These are phyloP conservation scores for Uloborus plumipes DNA, from an alignment of 2,888 invertebrate species.

Conservation along the genomic window DNA sequence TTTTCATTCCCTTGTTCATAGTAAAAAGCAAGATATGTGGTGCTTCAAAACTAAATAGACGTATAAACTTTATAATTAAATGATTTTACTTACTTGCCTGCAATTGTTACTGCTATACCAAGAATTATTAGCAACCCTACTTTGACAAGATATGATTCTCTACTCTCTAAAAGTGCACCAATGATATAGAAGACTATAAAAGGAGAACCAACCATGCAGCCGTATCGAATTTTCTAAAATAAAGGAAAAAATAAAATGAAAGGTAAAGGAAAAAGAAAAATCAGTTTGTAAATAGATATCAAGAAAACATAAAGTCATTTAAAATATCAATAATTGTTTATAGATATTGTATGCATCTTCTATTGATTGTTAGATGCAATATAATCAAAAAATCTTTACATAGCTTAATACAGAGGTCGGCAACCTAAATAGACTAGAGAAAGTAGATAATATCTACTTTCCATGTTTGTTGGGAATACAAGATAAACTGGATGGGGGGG, in stretches of 20 bases:
- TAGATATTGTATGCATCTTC: too few species aligned
- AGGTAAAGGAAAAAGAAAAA: background rate
- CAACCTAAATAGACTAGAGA: too few species aligned
- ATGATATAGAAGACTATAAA: conserved; percentile 89
- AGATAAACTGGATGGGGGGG: too few species aligned
- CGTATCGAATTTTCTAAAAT: conserved; percentile 84
- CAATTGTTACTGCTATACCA: conserved; percentile 81
- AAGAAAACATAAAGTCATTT: too few species aligned
- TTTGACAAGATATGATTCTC: conserved; percentile 75
- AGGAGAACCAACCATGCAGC: conserved; percentile 89
- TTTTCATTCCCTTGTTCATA: too few species aligned
- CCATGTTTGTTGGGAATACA: too few species aligned
- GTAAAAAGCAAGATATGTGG: too few species aligned
- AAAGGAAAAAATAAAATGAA: background rate
- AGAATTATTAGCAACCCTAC: conserved; percentile 79
- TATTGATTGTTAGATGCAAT: too few species aligned
- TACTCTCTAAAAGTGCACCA: conserved; percentile 82
- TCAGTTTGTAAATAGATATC: background rate
- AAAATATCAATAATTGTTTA: too few species aligned
- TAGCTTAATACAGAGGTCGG: too few species aligned
- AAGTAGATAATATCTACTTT: too few species aligned
- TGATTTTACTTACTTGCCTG: conserved; percentile 75
- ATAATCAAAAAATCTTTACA: too few species aligned
- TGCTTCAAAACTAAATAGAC: conserved; percentile 3
- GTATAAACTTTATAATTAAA: background rate